Evolutionary conservation across 1,140 invertebrate species (phyloP).

Genomic region (Drosophila kurseongensis): DNA sequence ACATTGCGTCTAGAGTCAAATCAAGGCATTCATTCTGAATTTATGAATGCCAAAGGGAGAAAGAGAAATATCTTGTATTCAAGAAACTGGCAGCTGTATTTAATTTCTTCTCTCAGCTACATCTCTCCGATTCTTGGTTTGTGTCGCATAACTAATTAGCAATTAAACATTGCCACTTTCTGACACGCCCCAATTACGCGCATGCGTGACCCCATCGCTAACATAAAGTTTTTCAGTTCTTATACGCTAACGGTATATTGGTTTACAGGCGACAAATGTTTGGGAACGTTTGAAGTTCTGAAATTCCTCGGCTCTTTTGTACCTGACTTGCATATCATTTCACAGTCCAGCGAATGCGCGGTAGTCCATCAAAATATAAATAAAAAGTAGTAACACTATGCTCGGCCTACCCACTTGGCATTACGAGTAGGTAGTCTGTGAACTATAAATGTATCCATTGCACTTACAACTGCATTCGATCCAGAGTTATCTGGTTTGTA

Average conservation of each 20-base stretch:
- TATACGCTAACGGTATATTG: constrained; percentile 32
- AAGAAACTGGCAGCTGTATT: constrained; percentile 29
- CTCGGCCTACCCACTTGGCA: constrained; percentile 39
- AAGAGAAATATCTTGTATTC: constrained; percentile 19
- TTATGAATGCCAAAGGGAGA: constrained; percentile 53
- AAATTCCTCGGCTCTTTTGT: constrained; percentile 19
- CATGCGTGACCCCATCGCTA: constrained; percentile 40
- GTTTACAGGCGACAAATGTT: constrained; percentile 46
- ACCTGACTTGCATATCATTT: constrained; percentile 72
- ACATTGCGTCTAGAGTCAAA: constrained; percentile 20
- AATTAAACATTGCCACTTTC: constrained; percentile 62
- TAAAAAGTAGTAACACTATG: constrained; percentile 15
- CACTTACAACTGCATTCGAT: constrained; percentile 21
- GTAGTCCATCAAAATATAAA: constrained; percentile 38
- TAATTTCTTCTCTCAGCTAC: neutral
- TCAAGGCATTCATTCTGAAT: constrained; percentile 34
- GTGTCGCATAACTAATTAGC: constrained; percentile 59
- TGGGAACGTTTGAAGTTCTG: constrained; percentile 17
- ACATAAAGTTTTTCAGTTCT: constrained; percentile 19
- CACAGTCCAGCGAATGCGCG: constrained; percentile 35
- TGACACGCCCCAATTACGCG: constrained; percentile 65
- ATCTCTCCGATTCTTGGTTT: constrained; percentile 1
- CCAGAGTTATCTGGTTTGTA: neutral
- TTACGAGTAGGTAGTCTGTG: constrained; percentile 16
- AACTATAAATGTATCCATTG: constrained; percentile 18